Evolutionary conservation across 2,113 vertebrate species (phyloP).

Genomic region (Apaloderma vittatum): DNA sequence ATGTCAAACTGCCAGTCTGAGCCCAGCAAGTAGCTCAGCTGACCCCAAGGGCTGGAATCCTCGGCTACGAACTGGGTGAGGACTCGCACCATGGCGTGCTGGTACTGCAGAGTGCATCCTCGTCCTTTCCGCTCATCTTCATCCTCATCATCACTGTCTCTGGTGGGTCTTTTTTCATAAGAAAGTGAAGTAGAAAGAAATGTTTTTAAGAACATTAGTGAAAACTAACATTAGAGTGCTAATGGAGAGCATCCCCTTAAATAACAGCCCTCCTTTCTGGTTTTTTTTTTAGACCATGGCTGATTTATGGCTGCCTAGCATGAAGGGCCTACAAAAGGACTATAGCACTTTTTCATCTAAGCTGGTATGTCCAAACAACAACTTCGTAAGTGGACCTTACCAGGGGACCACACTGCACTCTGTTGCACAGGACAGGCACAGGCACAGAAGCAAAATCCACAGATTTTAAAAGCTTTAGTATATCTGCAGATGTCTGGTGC

Average conservation of each 20-base stretch:
- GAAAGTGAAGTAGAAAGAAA: not conserved
- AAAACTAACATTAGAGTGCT: not conserved
- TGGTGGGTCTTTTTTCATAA: conserved; percentile 78
- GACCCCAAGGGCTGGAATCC: conserved; percentile 82
- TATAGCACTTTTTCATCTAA: not conserved
- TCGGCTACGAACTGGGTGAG: conserved; percentile 94
- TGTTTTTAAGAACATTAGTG: not conserved
- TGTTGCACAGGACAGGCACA: not conserved
- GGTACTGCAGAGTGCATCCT: conserved; percentile 92
- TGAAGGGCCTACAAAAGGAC: accelerated
- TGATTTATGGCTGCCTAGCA: not conserved
- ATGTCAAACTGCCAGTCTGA: conserved; percentile 94
- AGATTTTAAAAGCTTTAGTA: not conserved
- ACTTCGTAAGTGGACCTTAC: accelerated
- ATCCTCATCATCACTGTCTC: conserved; percentile 95
- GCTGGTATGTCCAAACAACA: not conserved
- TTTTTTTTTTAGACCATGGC: accelerated
- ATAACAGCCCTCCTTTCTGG: not conserved
- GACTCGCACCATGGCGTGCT: conserved; percentile 90
- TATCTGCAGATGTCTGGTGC: not conserved
- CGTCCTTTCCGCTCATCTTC: conserved; percentile 90
- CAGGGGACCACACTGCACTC: not conserved
- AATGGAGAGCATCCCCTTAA: not conserved
- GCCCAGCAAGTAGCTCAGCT: conserved; percentile 87
- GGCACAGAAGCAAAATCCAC: not conserved